Conservation (phyloP, 2,888 invertebrate species). For the Zeuzera pyrina region DNA sequence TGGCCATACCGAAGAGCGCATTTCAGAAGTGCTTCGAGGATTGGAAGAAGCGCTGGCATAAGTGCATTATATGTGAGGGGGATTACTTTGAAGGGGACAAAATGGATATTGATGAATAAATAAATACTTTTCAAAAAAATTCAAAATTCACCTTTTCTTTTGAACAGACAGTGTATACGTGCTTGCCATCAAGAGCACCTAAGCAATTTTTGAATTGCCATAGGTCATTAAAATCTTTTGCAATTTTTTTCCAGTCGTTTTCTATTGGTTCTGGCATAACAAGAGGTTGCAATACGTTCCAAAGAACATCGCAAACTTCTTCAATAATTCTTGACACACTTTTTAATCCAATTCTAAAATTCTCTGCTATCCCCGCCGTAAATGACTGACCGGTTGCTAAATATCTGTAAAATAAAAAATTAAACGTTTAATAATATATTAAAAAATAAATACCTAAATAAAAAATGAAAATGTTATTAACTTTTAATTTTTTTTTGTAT, state of each 20-base stretch:
- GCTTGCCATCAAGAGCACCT: constrained; percentile 11
- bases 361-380: constrained; percentile 8
- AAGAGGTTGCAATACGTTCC: constrained; percentile 15
- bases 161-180: constrained; percentile 10
- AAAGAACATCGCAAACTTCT: constrained; percentile 13
- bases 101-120: too few species aligned
- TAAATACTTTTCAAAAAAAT: too few species aligned
- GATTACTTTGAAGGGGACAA: too few species aligned
- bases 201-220: constrained; percentile 16
- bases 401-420: too few species aligned
- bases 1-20: too few species aligned
- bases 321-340: constrained; percentile 15
- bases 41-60: too few species aligned
- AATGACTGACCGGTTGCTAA: constrained; percentile 13
- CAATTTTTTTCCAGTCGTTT: constrained; percentile 13
- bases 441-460: neutral
- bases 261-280: constrained; percentile 9
- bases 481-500: constrained; percentile 2
- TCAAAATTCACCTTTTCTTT: too few species aligned
- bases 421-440: too few species aligned
- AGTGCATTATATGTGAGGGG: too few species aligned
- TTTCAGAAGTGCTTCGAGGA: too few species aligned
- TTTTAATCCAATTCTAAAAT: constrained; percentile 11
- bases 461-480: neutral
- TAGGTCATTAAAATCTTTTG: constrained; percentile 17